A percentile compares a stretch with the other conserved stretches of the same genome.
phyloP scores from a whole-genome alignment of 2,888 invertebrate genomes.

The Balanococcus diminutus region DNA sequence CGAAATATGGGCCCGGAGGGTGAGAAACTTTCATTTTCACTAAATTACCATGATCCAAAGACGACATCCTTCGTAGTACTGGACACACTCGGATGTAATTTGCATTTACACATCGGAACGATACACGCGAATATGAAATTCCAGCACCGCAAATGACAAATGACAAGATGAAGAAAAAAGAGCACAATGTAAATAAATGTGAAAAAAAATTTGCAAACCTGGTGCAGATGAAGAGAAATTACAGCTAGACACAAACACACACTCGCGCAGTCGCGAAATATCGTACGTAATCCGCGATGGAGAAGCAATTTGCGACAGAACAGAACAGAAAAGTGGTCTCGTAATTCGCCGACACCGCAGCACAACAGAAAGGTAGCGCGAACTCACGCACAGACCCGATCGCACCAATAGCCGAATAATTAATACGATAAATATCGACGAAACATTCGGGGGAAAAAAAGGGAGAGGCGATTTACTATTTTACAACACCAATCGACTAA shows the following conservation, averaged over 20 bases:
- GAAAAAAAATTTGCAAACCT: slow-evolving; percentile 16
- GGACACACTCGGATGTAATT: too few species aligned
- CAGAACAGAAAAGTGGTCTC: not conserved
- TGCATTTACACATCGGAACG: not conserved
- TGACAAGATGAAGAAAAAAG: not conserved
- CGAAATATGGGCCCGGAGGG: not conserved
- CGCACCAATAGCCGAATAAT: slow-evolving; percentile 47
- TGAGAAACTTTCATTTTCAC: slow-evolving; percentile 39
- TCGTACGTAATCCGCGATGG: not conserved
- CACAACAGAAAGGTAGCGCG: not conserved
- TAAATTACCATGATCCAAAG: not conserved
- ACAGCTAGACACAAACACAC: not conserved
- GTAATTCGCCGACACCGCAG: slow-evolving; percentile 1
- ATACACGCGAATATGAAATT: not conserved
- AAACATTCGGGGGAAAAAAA: not conserved
- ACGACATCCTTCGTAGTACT: not conserved
- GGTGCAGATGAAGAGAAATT: slow-evolving; percentile 33
- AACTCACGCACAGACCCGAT: slow-evolving; percentile 35
- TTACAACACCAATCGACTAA: slow-evolving; percentile 49
- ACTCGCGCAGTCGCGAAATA: not conserved
- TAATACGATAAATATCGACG: slow-evolving; percentile 24
- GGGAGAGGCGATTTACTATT: slow-evolving; percentile 48
- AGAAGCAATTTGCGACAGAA: slow-evolving; percentile 3
- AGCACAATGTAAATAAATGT: not conserved
- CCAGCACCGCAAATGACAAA: not conserved